Percentiles rank a stretch among this genome's conserved stretches.
phyloP scores from a whole-genome alignment of 2,888 invertebrate species.

The Caradrina clavipalpis region DNA sequence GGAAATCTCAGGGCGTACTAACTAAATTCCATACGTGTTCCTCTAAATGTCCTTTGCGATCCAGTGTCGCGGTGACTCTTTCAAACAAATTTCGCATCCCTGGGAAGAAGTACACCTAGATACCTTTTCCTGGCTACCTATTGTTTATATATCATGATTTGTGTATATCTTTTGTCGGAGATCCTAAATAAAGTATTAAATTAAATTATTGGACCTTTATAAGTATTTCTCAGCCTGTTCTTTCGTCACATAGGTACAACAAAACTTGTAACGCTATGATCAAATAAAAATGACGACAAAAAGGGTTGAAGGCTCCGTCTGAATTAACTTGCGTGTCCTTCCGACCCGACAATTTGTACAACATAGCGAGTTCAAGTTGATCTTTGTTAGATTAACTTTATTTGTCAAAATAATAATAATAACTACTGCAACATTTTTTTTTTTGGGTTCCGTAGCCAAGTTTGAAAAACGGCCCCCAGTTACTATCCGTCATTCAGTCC shows the following conservation, averaged over 20 bases:
- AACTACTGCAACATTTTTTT: not conserved
- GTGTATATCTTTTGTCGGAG: too few species aligned
- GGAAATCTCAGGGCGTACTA: too few species aligned
- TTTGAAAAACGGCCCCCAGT: too few species aligned
- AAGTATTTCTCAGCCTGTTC: not conserved
- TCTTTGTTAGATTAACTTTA: slow-evolving; percentile 16
- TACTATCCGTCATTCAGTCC: too few species aligned
- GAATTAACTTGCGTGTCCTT: slow-evolving; percentile 54
- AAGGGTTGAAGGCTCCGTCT: slow-evolving; percentile 31
- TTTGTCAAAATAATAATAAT: slow-evolving; percentile 29
- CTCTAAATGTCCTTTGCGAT: too few species aligned
- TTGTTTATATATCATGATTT: too few species aligned
- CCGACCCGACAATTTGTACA: slow-evolving; percentile 55
- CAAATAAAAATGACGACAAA: slow-evolving; percentile 51
- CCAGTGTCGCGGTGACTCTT: too few species aligned
- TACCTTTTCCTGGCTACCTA: too few species aligned
- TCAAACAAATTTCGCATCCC: too few species aligned
- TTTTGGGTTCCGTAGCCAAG: not conserved
- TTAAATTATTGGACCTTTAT: not conserved
- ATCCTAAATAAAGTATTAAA: too few species aligned
- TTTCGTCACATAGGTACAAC: slow-evolving; percentile 3
- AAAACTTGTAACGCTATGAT: slow-evolving; percentile 35
- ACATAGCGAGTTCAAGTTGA: not conserved
- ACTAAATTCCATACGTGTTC: too few species aligned
- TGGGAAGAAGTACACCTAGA: too few species aligned